Evolutionary conservation across 2,113 vertebrate genomes (phyloP), one percentile per base, ranked within the genome.

Genomic region (Myxocyprinus asiaticus): DNA sequence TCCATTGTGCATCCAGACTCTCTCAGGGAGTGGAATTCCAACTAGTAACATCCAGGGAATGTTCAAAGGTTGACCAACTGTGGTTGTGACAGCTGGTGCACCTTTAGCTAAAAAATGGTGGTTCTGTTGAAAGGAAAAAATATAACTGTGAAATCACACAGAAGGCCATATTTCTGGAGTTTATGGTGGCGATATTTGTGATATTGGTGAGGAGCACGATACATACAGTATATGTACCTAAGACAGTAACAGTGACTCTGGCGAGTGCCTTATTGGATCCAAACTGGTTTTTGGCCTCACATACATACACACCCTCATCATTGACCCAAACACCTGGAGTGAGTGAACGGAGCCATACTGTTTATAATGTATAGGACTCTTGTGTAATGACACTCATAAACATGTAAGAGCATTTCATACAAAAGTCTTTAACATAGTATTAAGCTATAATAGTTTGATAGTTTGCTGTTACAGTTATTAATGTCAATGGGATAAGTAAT

Each of bases 221-320:
- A 62, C 51, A 51, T 51, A n/a, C n/a, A n/a, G n/a, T n/a, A n/a
- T n/a, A n/a, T 75, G 7, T 90, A 98, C 97, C 96, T 0, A 96
- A 91, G 77, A 95, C 95, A 0, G 91, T 92, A 88, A 98, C 92
- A 0, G 79, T 66, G 47, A 98, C 91, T 91, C 87, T 90, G 86
- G 92, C 90, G 76, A 95, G 91, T 0, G 90, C 89, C 61, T 79
- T 93, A 82, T 94, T 91, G 76, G 86, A 93, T 86, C 96, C 96
- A 72, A 97, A 97, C 67, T 90, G 87, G 0, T 98, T 98, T 47
- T 89, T 88, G 14, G 95, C 96, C 88, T 97, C 93, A 0, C 97
- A 98, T 80, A 94, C 42, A 17, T 97, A 98, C 4, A 79, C 0
- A 0, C 90, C 95, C 79, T 95, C 93, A 86, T 98, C 95, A 71